A percentile compares a stretch with the other conserved stretches of the same genome.
Conservation (phyloP, 2,888 invertebrate species). For the Pantelozetes paolii region DNA sequence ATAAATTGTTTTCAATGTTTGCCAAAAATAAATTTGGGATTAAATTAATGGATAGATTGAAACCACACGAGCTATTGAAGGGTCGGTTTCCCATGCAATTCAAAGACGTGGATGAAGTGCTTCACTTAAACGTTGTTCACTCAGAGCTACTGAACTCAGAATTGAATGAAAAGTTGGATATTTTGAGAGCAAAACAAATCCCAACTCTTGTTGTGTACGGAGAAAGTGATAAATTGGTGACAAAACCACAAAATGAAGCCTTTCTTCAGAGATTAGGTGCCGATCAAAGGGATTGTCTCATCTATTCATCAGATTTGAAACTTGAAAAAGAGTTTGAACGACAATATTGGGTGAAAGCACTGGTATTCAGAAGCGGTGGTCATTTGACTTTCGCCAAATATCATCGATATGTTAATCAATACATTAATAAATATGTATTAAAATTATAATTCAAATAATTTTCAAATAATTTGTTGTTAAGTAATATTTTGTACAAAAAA, state of each 20-base stretch:
- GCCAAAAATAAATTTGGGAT: not conserved
- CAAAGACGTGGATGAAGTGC: constrained; percentile 33
- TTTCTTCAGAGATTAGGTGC: constrained; percentile 16
- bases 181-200: not conserved
- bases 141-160: not conserved
- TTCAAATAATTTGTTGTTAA: too few species aligned
- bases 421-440: not conserved
- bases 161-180: not conserved
- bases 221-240: constrained; percentile 22
- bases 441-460: too few species aligned
- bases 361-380: constrained; percentile 26
- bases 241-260: not conserved
- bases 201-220: constrained; percentile 35
- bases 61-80: not conserved
- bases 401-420: not conserved
- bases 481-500: too few species aligned
- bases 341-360: not conserved
- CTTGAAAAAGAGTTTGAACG: not conserved
- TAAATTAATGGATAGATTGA: constrained; percentile 6
- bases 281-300: not conserved
- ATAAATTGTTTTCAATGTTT: not conserved
- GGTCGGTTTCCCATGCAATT: constrained; percentile 6
- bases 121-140: not conserved
- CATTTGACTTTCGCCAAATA: constrained; percentile 38
- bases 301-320: not conserved